Percentiles rank a stretch among this genome's conserved stretches.
phyloP scores from a whole-genome alignment of 2,113 vertebrate genomes.

The Amblyornis subalaris region DNA sequence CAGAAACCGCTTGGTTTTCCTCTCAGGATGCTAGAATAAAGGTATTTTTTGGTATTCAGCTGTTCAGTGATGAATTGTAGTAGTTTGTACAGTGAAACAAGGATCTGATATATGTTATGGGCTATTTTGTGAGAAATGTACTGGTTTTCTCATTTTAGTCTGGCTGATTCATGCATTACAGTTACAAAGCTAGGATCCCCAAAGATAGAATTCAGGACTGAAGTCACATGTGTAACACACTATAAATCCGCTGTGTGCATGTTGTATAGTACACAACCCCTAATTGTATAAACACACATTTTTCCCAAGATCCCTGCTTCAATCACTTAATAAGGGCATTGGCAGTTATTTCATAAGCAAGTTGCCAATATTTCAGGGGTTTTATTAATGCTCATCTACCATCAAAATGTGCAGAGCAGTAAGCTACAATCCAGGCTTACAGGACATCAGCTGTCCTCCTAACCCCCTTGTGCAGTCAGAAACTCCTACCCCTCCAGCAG shows the following conservation, averaged over 20 bases:
- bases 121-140: not conserved
- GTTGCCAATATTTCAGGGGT: rapidly evolving
- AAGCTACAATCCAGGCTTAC: not conserved
- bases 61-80: not conserved
- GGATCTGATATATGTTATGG: not conserved
- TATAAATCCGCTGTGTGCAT: not conserved
- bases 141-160: not conserved
- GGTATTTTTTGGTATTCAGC: not conserved
- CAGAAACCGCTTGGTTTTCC: not conserved
- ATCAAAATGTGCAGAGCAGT: not conserved
- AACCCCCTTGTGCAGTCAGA: not conserved
- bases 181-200: not conserved
- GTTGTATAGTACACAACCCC: rapidly evolving
- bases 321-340: not conserved
- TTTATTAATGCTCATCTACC: not conserved
- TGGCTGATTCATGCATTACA: not conserved
- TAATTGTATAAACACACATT: not conserved
- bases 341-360: not conserved
- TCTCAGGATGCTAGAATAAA: not conserved
- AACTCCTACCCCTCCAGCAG: rapidly evolving
- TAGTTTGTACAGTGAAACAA: not conserved
- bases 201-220: not conserved
- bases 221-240: rapidly evolving
- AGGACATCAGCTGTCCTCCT: not conserved
- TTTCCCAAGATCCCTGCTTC: not conserved